Conservation (phyloP, 2,888 invertebrate species). For the Epicampocera succincta region DNA sequence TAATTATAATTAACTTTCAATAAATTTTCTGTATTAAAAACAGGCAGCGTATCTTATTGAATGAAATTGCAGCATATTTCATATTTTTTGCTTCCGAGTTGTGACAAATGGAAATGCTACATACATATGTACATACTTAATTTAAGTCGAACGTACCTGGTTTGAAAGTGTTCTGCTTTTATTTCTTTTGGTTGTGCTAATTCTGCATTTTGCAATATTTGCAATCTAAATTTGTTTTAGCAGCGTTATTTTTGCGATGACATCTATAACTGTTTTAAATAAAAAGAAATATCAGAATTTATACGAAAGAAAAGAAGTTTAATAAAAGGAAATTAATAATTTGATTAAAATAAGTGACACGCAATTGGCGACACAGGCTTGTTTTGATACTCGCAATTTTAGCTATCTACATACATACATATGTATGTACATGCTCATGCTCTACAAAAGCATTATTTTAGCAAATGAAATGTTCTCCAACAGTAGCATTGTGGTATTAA, state of each 20-base stretch:
- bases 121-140: slow-evolving; percentile 9
- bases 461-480: too few species aligned
- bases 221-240: slow-evolving; percentile 30
- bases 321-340: not conserved
- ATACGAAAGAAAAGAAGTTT: slow-evolving; percentile 12
- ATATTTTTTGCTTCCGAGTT: slow-evolving; percentile 3
- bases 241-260: slow-evolving; percentile 28
- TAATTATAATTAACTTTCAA: too few species aligned
- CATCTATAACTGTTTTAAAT: not conserved
- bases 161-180: not conserved
- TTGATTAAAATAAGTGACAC: too few species aligned
- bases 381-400: too few species aligned
- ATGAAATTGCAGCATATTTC: slow-evolving; percentile 36
- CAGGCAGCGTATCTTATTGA: not conserved
- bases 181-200: not conserved
- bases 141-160: slow-evolving; percentile 28
- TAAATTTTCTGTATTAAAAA: too few species aligned
- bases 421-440: too few species aligned
- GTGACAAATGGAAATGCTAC: too few species aligned
- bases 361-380: too few species aligned
- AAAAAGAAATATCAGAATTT: slow-evolving; percentile 3
- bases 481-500: too few species aligned
- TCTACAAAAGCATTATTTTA: too few species aligned
- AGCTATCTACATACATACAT: too few species aligned
- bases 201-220: slow-evolving; percentile 29